Percentiles rank a stretch among this genome's conserved stretches.
phyloP scores from a whole-genome alignment of 1,140 invertebrate genomes.

The Drosophila tsacasi region DNA sequence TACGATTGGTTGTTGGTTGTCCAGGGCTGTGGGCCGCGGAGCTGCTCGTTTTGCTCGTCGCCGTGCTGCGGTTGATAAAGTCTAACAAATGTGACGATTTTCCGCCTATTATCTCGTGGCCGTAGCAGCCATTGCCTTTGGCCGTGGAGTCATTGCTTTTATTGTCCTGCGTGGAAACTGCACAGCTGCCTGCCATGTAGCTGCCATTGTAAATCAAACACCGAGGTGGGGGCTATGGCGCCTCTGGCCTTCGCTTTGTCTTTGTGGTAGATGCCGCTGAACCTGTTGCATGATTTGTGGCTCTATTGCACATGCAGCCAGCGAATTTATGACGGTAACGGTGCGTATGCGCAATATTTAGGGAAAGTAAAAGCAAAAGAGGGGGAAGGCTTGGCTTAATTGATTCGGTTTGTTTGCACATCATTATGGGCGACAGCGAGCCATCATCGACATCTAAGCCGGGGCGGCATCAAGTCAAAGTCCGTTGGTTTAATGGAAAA shows the following conservation, averaged over 20 bases:
- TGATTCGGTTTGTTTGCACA: constrained; percentile 51
- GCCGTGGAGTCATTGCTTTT: constrained; percentile 46
- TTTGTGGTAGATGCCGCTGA: constrained; percentile 28
- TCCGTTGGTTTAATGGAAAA: constrained; percentile 56
- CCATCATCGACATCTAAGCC: constrained; percentile 50
- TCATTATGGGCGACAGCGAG: constrained; percentile 59
- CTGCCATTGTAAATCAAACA: constrained; percentile 71
- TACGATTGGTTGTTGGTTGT: constrained; percentile 54
- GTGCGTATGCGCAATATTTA: constrained; percentile 43
- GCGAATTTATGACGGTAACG: constrained; percentile 58
- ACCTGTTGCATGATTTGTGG: constrained; percentile 82
- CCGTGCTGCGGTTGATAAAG: constrained; percentile 64
- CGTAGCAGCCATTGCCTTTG: constrained; percentile 31
- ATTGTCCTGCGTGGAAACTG: constrained; percentile 74
- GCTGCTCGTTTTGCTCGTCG: constrained; percentile 22
- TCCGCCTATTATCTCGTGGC: constrained; percentile 75
- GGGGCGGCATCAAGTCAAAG: constrained; percentile 14
- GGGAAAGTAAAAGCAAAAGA: background rate
- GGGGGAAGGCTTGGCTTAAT: constrained; percentile 38
- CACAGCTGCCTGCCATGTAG: constrained; percentile 57
- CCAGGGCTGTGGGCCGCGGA: background rate
- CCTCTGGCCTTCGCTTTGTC: constrained; percentile 44
- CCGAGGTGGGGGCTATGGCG: background rate
- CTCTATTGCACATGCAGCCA: constrained; percentile 50
- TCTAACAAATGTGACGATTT: constrained; percentile 77